These are phyloP conservation scores for Gallirallus australis DNA, from an alignment of 2,797 vertebrate genomes.

Conservation along the genomic window DNA sequence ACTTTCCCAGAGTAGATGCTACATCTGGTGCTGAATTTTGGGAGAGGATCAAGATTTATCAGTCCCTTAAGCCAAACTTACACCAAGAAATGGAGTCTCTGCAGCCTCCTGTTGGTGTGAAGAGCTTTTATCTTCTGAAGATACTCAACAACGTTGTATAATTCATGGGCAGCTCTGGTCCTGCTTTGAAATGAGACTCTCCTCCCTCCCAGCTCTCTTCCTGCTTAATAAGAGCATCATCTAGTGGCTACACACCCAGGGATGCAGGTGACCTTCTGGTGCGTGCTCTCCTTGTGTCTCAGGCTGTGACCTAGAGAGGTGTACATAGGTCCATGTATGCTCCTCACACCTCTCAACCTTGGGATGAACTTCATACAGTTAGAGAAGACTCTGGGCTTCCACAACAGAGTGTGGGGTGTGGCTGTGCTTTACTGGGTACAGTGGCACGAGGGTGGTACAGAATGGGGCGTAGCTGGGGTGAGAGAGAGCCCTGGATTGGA, in stretches of 20 bases:
- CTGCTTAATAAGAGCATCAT: neutral
- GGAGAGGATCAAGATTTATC: neutral
- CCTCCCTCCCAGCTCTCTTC: neutral
- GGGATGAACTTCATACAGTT: rapidly evolving
- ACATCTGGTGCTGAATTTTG: rapidly evolving
- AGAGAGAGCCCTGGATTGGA: neutral
- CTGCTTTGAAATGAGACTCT: neutral
- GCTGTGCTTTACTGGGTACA: neutral
- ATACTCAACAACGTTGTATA: rapidly evolving
- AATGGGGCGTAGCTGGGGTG: neutral
- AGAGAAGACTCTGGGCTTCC: neutral
- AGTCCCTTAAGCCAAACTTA: neutral
- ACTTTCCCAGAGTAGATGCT: neutral
- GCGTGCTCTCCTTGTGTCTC: rapidly evolving
- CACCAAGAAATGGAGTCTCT: neutral
- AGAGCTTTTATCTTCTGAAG: neutral
- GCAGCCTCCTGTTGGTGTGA: neutral
- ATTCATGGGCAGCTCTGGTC: neutral
- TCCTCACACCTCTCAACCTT: neutral
- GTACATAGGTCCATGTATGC: rapidly evolving
- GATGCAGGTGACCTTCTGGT: neutral
- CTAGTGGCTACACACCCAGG: neutral
- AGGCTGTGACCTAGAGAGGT: rapidly evolving
- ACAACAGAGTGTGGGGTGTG: neutral
- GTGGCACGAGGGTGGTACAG: neutral